Evolutionary conservation across 2,888 invertebrate species (phyloP).

Genomic region (Lithodes maja): DNA sequence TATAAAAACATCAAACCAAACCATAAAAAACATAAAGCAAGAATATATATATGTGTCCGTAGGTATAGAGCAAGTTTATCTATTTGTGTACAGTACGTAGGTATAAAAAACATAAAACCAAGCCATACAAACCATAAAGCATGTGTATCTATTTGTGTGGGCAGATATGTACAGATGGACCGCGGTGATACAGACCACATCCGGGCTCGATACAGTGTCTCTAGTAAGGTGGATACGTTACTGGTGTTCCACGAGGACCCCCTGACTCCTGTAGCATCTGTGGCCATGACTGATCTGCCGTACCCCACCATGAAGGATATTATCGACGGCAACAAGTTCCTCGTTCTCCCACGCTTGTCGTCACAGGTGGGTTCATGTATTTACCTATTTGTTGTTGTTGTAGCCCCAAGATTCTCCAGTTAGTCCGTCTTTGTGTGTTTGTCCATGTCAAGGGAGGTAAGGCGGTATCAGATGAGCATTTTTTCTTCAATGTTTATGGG

Average conservation of each 20-base stretch:
- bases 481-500: no score
- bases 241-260: constrained; percentile 92
- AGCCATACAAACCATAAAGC: no score
- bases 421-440: no score
- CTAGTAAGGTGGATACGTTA: constrained; percentile 85
- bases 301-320: constrained; percentile 90
- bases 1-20: no score
- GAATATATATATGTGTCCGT: no score
- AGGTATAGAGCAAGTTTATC: background rate
- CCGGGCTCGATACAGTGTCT: constrained; percentile 82
- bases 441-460: no score
- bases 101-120: no score
- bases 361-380: constrained; percentile 82
- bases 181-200: constrained; percentile 80
- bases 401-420: no score
- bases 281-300: constrained; percentile 93
- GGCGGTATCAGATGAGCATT: no score
- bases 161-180: constrained; percentile 82
- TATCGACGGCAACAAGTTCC: constrained; percentile 90
- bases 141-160: no score
- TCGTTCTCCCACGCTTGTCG: constrained; percentile 90
- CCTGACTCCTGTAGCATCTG: constrained; percentile 85
- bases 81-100: background rate
- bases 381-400: background rate
- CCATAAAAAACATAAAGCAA: no score